Evolutionary conservation across 2,888 invertebrate genomes (phyloP).

Genomic region (Unio delphinus): DNA sequence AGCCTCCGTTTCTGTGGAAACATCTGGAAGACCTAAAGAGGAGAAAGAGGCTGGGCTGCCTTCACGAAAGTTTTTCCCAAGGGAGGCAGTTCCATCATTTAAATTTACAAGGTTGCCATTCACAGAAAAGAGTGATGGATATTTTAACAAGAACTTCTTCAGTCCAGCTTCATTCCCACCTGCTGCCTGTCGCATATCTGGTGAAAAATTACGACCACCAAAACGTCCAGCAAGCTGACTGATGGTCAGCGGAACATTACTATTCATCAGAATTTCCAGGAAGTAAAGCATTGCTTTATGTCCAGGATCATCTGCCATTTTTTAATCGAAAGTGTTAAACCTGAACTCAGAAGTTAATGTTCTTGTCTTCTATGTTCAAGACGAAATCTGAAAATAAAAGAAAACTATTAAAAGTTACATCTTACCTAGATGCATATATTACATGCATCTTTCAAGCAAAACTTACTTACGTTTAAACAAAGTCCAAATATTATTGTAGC

Average conservation of each 20-base stretch:
- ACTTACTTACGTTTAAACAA: too few relatives aligned
- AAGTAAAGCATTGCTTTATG: slow-evolving; percentile 87
- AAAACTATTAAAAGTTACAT: not conserved
- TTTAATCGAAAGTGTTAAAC: slow-evolving; percentile 22
- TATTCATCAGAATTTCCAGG: slow-evolving; percentile 97
- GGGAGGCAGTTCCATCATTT: slow-evolving; percentile 67
- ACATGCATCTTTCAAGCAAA: too few relatives aligned
- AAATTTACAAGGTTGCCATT: slow-evolving; percentile 76
- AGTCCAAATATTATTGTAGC: too few relatives aligned
- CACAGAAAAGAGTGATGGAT: slow-evolving; percentile 95
- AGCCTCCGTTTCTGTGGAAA: slow-evolving; percentile 85
- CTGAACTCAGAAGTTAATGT: slow-evolving; percentile 29
- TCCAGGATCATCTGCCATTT: slow-evolving; percentile 70
- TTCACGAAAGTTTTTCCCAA: slow-evolving; percentile 65
- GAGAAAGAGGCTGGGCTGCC: slow-evolving; percentile 61
- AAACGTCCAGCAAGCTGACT: slow-evolving; percentile 99
- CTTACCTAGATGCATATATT: too few relatives aligned
- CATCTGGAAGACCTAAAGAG: slow-evolving; percentile 59
- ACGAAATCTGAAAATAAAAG: slow-evolving; percentile 14
- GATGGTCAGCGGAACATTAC: slow-evolving; percentile 90
- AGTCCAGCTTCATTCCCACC: slow-evolving; percentile 94
- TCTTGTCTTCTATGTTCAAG: slow-evolving; percentile 8
- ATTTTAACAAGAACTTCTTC: slow-evolving; percentile 95
- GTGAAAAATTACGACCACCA: slow-evolving; percentile 98
- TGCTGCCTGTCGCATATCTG: slow-evolving; percentile 85